Evolutionary conservation across 2,113 vertebrate genomes (phyloP), one percentile per base, ranked within the genome.

Genomic region (Myotis davidii): DNA sequence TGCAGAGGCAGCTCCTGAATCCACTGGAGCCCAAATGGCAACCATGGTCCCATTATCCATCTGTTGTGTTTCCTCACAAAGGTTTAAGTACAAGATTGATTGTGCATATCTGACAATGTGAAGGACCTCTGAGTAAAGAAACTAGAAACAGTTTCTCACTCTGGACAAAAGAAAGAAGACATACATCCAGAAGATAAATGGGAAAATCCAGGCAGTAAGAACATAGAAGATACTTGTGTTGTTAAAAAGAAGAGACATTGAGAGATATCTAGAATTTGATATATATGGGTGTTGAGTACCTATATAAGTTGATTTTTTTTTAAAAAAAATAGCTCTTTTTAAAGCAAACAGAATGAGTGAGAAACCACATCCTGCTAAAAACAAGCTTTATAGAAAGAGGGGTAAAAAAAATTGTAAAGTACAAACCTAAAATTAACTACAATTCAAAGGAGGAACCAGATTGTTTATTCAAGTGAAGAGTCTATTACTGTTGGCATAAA

Each of bases 61-160:
- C 96, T 98, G 95, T 29, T 95, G 94, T 72, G 94, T 61, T 95
- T 95, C 95, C 74, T 94, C 79, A 93, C 94, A 96, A 98, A 97
- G 96, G 92, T 97, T 83, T 88, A 97, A 95, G 88, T 64, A 76
- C 90, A 95, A 96, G 96, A 97, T 97, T 97, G 97, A 97, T 97
- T 90, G 91, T 61, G 92, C 90, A 79, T 96, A 90, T 95, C 95
- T 94, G 96, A 95, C 95, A 85, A 95, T 18, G 85, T 88, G 96
- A 94, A 92, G 95, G 34, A 85, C 74, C 86, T 88, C 87, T 37
- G 85, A 70, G 90, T 52, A 93, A 88, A 95, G 96, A 95, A 87
- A 67, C 34, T 79, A 79, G 88, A 77, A 85, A 88, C 87, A 73
- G 85, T 95, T 92, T 97, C 95, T 97, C 92, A 95, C 85, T 96